Evolutionary conservation across 2,888 invertebrate genomes (phyloP), one percentile per base, ranked within the genome.

Genomic region (Cyrtodaria siliqua): DNA sequence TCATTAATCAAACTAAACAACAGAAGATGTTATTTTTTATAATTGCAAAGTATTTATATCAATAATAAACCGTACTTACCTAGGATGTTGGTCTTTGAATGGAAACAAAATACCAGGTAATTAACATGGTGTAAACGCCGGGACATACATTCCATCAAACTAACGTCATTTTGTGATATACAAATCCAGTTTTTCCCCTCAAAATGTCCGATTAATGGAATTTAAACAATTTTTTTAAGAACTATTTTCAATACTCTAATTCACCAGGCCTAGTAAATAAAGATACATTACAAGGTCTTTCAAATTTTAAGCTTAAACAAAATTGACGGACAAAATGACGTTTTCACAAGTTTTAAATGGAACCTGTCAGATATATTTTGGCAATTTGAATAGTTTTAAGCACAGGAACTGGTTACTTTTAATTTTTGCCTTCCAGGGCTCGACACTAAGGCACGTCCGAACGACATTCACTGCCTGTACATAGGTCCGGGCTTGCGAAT

Each of bases 301-400:
- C 24, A 50, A 62, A 52, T 62, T 62, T n/a, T 52, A 52, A 38
- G 18, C n/a, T 52, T 62, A 27, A 52, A 62, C 50, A 38, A 62
- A 62, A 62, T 33, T 62, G 62, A 62, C 52, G 62, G 62, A 62
- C 52, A 61, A n/a, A 62, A 62, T 62, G 62, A 62, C 52, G 62
- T 62, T 62, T 33, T 52, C 38, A 16, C 62, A 33, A 50, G 24
- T 52, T 62, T 62, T 52, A 62, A 62, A 62, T 62, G 62, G 62
- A 62, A 62, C 52, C 50, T 50, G 62, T 62, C 52, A 27, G 33
- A 33, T n/a, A n/a, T n/a, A n/a, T n/a, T n/a, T n/a, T n/a, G n/a
- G n/a, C n/a, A n/a, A n/a, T n/a, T n/a, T n/a, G n/a, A n/a, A n/a
- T n/a, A n/a, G n/a, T n/a, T n/a, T n/a, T n/a, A n/a, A n/a, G n/a